A percentile compares a stretch with the other conserved stretches of the same genome.
Conservation (phyloP, 2,888 invertebrate species). For the Phyllotreta striolata region DNA sequence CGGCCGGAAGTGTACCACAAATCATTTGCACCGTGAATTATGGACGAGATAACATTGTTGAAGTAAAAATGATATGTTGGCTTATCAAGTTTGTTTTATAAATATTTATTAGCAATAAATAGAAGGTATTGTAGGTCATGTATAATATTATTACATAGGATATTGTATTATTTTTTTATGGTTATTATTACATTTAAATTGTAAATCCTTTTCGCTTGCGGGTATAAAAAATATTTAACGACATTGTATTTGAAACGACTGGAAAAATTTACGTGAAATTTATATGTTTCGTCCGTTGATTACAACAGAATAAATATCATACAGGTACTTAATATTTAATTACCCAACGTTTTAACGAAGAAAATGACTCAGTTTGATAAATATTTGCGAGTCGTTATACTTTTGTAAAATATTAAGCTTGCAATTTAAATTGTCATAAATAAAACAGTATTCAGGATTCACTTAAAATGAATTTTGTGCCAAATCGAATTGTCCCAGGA, state of each 20-base stretch:
- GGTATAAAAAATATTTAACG: neutral
- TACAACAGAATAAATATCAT: neutral
- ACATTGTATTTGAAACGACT: neutral
- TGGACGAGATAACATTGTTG: slow-evolving; percentile 24
- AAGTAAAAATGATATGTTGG: slow-evolving; percentile 22
- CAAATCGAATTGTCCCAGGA: neutral
- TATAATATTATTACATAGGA: neutral
- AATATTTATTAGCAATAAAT: slow-evolving; percentile 29
- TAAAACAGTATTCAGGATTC: no score
- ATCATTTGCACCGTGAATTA: slow-evolving; percentile 42
- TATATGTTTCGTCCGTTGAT: neutral
- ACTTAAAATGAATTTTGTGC: slow-evolving; percentile 1
- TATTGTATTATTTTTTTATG: no score
- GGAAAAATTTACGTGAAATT: neutral
- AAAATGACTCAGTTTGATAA: no score
- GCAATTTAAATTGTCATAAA: no score
- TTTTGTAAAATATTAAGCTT: no score
- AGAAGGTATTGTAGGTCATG: slow-evolving; percentile 22
- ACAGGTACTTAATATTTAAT: neutral
- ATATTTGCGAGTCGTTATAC: no score
- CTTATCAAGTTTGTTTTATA: slow-evolving; percentile 28
- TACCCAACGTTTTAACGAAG: no score
- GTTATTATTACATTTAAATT: neutral
- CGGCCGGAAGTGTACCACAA: slow-evolving; percentile 16
- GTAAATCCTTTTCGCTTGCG: neutral